Percentiles rank a stretch among this genome's conserved stretches.
Evolutionary conservation across 2,888 invertebrate genomes (phyloP).

Genomic region (Philhelius pedissequus): DNA sequence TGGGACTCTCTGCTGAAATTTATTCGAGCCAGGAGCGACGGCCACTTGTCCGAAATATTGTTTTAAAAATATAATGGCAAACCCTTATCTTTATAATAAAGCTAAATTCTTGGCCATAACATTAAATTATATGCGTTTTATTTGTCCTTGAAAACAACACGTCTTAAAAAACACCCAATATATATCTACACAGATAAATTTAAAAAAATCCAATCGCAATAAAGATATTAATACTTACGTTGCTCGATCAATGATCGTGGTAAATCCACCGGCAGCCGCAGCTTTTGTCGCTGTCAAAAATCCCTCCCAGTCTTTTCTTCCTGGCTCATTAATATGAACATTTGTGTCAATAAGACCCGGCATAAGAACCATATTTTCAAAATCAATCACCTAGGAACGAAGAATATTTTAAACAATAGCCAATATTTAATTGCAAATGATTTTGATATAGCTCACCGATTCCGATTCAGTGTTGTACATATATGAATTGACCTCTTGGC

Average conservation of each 20-base stretch:
- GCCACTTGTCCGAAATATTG: no score
- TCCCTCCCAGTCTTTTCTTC: slow-evolving; percentile 86
- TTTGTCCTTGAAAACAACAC: no score
- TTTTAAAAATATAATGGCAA: no score
- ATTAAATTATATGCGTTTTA: no score
- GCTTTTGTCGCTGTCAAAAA: slow-evolving; percentile 85
- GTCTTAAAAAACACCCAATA: no score
- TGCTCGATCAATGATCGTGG: slow-evolving; percentile 87
- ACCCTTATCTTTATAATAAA: no score
- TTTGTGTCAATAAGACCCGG: slow-evolving; percentile 86
- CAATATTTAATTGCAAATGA: not conserved
- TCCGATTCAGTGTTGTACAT: slow-evolving; percentile 80
- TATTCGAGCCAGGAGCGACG: no score
- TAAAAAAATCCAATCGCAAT: not conserved
- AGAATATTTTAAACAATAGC: not conserved
- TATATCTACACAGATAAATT: no score
- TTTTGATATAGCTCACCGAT: slow-evolving; percentile 77
- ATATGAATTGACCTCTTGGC: slow-evolving; percentile 79
- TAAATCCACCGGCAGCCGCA: slow-evolving; percentile 86
- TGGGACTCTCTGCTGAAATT: no score
- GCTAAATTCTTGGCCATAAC: no score
- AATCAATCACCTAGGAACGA: slow-evolving; percentile 77
- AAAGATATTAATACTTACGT: slow-evolving; percentile 79
- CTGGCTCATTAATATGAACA: slow-evolving; percentile 87
- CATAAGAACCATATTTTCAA: slow-evolving; percentile 81